Evolutionary conservation across 2,797 vertebrate genomes (phyloP).

Genomic region (Darevskia nairensis): DNA sequence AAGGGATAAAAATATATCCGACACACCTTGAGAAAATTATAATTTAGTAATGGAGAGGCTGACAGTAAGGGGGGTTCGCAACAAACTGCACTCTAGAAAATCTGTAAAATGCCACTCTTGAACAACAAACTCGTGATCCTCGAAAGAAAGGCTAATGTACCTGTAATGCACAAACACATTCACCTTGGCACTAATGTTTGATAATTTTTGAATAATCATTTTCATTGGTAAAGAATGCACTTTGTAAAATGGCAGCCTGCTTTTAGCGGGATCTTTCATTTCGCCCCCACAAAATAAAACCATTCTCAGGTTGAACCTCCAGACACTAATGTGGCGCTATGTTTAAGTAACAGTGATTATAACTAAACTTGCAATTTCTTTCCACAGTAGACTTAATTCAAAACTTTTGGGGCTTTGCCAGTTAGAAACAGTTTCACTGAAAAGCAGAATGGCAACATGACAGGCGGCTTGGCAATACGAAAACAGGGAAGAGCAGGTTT

Average conservation of each 20-base stretch:
- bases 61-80: too few relatives aligned
- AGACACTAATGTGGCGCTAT: slow-evolving; percentile 58
- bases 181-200: background rate
- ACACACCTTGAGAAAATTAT: too few relatives aligned
- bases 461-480: slow-evolving; percentile 54
- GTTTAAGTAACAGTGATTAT: slow-evolving; percentile 67
- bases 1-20: too few relatives aligned
- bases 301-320: slow-evolving; percentile 53
- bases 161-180: background rate
- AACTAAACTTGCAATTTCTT: slow-evolving; percentile 68
- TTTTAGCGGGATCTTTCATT: slow-evolving; percentile 61
- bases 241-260: slow-evolving; percentile 46
- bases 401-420: slow-evolving; percentile 66
- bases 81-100: too few relatives aligned
- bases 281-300: slow-evolving; percentile 58
- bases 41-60: too few relatives aligned
- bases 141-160: background rate
- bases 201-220: background rate
- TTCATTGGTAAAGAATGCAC: slow-evolving; percentile 23
- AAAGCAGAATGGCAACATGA: slow-evolving; percentile 62
- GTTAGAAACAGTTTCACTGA: slow-evolving; percentile 65
- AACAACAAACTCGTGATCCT: background rate
- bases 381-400: slow-evolving; percentile 56
- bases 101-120: background rate
- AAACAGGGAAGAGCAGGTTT: slow-evolving; percentile 55